phyloP scores from a whole-genome alignment of 2,888 invertebrate genomes.

The Ectemnius cavifrons region DNA sequence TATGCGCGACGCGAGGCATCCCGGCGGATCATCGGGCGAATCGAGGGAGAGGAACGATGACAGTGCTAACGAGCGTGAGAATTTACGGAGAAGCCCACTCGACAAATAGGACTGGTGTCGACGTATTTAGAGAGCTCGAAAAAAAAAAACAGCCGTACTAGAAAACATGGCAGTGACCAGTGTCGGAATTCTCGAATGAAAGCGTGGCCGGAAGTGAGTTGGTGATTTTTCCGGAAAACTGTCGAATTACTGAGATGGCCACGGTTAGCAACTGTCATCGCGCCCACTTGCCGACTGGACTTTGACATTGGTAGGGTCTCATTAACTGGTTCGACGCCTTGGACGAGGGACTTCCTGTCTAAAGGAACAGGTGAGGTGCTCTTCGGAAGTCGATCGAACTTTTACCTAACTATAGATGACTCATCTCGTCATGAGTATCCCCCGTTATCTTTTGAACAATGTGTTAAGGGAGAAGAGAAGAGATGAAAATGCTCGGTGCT shows the following conservation, averaged over 20 bases:
- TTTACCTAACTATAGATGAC: no score
- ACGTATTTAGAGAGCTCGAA: background rate
- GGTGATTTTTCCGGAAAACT: constrained; percentile 34
- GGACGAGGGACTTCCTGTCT: background rate
- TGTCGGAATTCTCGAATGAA: constrained; percentile 41
- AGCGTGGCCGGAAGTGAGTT: constrained; percentile 45
- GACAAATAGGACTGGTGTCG: background rate
- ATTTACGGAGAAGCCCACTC: background rate
- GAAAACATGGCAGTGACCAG: constrained; percentile 33
- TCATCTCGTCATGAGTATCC: no score
- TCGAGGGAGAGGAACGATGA: background rate
- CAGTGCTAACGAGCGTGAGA: constrained; percentile 4
- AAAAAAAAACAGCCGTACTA: background rate
- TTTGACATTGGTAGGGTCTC: background rate
- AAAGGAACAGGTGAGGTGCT: no score
- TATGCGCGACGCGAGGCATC: background rate
- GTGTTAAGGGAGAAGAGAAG: no score
- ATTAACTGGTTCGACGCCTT: constrained; percentile 19
- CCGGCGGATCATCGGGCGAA: no score
- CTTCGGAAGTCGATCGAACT: no score
- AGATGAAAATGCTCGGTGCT: no score
- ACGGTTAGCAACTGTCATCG: constrained; percentile 42
- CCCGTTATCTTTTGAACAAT: no score
- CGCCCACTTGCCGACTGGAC: background rate
- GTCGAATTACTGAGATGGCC: constrained; percentile 11